A percentile compares a stretch with the other conserved stretches of the same genome.
These are phyloP conservation scores for Chloebia gouldiae DNA, from an alignment of 2,113 vertebrate species.

Conservation along the genomic window DNA sequence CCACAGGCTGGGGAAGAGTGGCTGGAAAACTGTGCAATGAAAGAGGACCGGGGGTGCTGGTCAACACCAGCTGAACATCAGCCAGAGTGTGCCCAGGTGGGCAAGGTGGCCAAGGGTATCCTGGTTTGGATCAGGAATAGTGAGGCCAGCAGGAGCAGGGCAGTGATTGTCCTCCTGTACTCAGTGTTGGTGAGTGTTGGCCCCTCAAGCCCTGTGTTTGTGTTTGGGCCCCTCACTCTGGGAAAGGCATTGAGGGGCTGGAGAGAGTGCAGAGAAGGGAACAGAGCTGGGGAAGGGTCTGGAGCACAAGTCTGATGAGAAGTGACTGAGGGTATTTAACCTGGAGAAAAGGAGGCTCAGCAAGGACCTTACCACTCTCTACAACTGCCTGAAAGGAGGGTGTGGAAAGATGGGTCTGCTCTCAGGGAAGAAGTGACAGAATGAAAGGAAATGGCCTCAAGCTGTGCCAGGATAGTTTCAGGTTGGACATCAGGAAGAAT, in stretches of 20 bases:
- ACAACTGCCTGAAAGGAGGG: background rate
- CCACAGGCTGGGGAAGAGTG: background rate
- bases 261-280: background rate
- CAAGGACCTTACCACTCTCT: too few relatives aligned
- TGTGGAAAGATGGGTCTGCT: background rate
- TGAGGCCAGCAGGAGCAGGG: background rate
- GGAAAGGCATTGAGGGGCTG: background rate
- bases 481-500: background rate
- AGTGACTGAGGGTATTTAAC: background rate
- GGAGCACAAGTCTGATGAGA: background rate
- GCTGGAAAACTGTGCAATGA: background rate
- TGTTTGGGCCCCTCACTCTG: background rate
- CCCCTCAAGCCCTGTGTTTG: background rate
- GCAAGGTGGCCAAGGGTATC: background rate
- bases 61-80: background rate
- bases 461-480: background rate
- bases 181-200: background rate
- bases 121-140: background rate
- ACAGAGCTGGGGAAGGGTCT: fast-evolving
- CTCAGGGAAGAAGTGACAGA: background rate
- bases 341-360: background rate
- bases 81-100: background rate
- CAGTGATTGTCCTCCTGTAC: background rate
- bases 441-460: background rate
- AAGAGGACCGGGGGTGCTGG: background rate